phyloP scores from a whole-genome alignment of 35 echinoderm and acorn worm species.

The Apostichopus parvimensis region DNA sequence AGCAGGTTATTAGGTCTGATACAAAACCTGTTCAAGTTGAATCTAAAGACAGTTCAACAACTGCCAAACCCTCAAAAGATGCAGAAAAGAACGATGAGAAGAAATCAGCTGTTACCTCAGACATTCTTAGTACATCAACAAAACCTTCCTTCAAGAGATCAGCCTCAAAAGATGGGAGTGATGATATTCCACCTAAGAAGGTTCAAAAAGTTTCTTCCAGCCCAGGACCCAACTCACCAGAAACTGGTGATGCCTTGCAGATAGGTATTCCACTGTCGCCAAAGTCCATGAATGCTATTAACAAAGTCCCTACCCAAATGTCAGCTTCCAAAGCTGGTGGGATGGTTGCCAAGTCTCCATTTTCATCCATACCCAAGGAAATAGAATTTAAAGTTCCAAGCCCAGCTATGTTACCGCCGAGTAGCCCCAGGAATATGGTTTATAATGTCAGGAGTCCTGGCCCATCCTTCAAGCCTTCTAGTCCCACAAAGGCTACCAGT shows the following conservation, averaged over 20 bases:
- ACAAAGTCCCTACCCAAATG: background rate
- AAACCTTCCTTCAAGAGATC: slow-evolving; percentile 29
- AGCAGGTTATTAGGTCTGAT: background rate
- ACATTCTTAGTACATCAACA: background rate
- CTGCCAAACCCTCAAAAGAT: background rate
- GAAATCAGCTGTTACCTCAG: background rate
- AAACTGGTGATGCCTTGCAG: background rate
- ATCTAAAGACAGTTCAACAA: background rate
- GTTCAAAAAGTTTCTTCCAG: background rate
- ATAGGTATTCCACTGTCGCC: background rate
- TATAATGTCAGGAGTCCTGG: slow-evolving; percentile 36
- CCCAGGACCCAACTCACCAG: background rate
- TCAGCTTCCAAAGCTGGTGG: slow-evolving; percentile 9
- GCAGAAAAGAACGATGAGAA: background rate
- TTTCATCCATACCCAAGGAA: slow-evolving; percentile 21
- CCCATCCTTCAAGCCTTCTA: slow-evolving; percentile 40
- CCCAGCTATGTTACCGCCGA: slow-evolving; percentile 73
- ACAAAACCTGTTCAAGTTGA: background rate
- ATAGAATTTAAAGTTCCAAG: slow-evolving; percentile 90
- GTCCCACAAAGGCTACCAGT: slow-evolving; percentile 47
- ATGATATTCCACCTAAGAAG: slow-evolving; percentile 19
- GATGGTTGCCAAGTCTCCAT: slow-evolving; percentile 3
- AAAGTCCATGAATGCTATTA: background rate
- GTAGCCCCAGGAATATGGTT: slow-evolving; percentile 36
- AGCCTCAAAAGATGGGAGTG: slow-evolving; percentile 11